Conservation (phyloP, 2,888 invertebrate species). For the Tinea trinotella region DNA sequence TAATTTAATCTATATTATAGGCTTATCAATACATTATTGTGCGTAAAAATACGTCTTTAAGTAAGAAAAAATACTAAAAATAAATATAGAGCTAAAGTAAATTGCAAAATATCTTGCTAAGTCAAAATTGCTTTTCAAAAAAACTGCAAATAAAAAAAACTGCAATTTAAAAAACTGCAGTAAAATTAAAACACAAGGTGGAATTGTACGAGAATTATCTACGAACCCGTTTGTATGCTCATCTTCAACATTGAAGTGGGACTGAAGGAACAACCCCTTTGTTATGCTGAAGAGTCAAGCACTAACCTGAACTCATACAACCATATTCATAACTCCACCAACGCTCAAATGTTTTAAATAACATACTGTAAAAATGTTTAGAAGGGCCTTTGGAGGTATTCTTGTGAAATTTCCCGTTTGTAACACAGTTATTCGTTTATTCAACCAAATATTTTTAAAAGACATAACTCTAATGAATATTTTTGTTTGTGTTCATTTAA, state of each 20-base stretch:
- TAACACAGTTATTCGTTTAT: neutral
- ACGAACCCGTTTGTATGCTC: neutral
- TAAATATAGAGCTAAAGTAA: no score
- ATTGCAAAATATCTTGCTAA: no score
- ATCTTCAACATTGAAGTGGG: neutral
- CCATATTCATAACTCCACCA: no score
- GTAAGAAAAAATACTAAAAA: no score
- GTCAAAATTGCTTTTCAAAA: no score
- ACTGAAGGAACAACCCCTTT: neutral
- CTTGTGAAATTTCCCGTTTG: neutral
- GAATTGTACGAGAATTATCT: neutral
- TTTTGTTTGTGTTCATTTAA: no score
- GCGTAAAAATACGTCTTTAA: no score
- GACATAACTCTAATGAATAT: no score
- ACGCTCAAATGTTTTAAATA: neutral
- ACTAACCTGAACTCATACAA: neutral
- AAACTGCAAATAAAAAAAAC: no score
- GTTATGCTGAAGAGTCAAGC: neutral
- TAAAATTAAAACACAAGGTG: neutral
- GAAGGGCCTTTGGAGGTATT: neutral
- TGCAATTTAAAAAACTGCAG: no score
- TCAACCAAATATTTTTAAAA: neutral
- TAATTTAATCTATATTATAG: no score
- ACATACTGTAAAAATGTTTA: neutral
- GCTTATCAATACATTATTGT: no score